These are phyloP conservation scores for Endotricha flammealis DNA, from an alignment of 2,888 invertebrate genomes.

Conservation along the genomic window DNA sequence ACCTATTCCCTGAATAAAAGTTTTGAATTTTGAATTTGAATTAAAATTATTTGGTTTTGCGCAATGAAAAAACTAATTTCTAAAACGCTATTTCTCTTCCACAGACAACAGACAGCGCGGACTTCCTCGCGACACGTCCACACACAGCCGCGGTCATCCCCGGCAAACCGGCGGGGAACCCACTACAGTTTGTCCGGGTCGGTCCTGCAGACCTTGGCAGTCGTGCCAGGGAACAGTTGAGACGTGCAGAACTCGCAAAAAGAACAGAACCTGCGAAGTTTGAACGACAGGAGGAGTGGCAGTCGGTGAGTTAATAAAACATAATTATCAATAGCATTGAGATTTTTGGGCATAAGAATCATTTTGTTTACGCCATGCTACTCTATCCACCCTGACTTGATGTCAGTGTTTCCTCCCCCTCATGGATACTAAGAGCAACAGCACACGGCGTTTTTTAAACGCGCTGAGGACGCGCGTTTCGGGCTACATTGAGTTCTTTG, in stretches of 20 bases:
- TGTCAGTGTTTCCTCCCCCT: too few relatives aligned
- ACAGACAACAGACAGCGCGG: constrained; percentile 72
- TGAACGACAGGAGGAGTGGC: constrained; percentile 94
- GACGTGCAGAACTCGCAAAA: constrained; percentile 90
- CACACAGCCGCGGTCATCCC: constrained; percentile 83
- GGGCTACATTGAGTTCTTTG: too few relatives aligned
- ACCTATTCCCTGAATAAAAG: too few relatives aligned
- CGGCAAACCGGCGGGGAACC: constrained; percentile 91
- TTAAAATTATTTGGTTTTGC: too few relatives aligned
- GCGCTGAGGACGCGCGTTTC: too few relatives aligned
- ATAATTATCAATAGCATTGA: not conserved
- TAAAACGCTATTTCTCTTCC: constrained; percentile 25
- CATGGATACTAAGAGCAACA: too few relatives aligned
- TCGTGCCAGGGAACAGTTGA: constrained; percentile 90
- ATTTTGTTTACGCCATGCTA: too few relatives aligned
- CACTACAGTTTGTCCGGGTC: constrained; percentile 92
- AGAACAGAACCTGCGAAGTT: constrained; percentile 87
- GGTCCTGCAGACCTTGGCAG: constrained; percentile 92
- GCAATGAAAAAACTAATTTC: too few relatives aligned
- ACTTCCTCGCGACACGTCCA: constrained; percentile 69
- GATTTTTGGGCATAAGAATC: not conserved
- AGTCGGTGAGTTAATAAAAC: constrained; percentile 87
- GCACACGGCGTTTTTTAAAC: too few relatives aligned
- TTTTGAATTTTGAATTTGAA: too few relatives aligned
- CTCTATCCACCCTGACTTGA: too few relatives aligned